phyloP scores from a whole-genome alignment of 2,113 vertebrate genomes.

The Strix uralensis region DNA sequence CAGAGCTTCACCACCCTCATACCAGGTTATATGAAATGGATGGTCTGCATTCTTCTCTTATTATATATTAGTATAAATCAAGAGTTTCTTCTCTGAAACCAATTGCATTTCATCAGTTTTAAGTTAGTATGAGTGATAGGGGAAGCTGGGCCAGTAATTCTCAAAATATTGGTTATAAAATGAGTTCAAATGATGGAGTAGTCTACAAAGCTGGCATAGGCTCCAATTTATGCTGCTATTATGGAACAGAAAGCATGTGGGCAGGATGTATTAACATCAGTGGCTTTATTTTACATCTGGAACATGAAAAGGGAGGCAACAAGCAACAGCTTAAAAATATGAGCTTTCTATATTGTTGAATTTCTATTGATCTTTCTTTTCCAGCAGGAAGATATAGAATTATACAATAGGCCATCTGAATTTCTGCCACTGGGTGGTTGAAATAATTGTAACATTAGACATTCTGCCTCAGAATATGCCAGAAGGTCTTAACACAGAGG shows the following conservation, averaged over 20 bases:
- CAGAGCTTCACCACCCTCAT: neutral
- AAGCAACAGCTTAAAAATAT: neutral
- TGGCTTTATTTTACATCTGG: neutral
- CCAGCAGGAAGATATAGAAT: neutral
- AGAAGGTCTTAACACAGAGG: neutral
- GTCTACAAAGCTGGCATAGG: neutral
- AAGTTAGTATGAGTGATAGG: neutral
- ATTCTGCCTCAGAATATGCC: neutral
- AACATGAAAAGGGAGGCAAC: neutral
- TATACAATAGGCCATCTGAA: neutral
- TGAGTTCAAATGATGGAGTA: neutral
- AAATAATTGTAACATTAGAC: neutral
- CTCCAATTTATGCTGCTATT: neutral
- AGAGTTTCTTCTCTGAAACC: neutral
- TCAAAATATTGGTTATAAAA: neutral
- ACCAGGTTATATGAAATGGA: neutral
- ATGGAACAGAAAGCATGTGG: neutral
- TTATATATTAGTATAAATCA: neutral
- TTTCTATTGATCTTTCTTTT: neutral
- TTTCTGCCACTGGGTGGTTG: neutral
- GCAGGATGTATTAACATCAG: neutral
- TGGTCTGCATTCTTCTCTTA: neutral
- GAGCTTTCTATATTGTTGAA: neutral
- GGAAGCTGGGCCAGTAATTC: neutral
- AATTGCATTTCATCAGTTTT: neutral